phyloP scores from a whole-genome alignment of 1,140 invertebrate genomes.

The Ganaspis sp. region DNA sequence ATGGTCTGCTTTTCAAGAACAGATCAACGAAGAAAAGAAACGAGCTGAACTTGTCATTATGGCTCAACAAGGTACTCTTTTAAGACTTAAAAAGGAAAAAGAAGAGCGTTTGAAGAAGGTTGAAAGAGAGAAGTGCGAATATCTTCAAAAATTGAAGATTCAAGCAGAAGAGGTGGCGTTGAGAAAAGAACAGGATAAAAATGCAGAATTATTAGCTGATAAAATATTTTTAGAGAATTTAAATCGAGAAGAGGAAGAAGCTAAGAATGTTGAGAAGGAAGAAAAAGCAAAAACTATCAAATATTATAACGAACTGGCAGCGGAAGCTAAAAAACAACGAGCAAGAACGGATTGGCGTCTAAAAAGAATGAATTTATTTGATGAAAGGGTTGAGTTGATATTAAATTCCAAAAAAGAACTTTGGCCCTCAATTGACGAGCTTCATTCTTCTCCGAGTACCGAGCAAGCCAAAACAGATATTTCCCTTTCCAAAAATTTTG shows the following conservation, averaged over 20 bases:
- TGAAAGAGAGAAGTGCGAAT: slow-evolving; percentile 68
- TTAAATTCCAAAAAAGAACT: slow-evolving; percentile 34
- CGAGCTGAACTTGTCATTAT: slow-evolving; percentile 61
- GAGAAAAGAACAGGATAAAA: slow-evolving; percentile 71
- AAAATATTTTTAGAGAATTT: slow-evolving; percentile 71
- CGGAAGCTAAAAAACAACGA: slow-evolving; percentile 77
- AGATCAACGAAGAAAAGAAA: slow-evolving; percentile 60
- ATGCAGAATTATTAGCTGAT: slow-evolving; percentile 74
- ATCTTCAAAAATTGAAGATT: slow-evolving; percentile 70
- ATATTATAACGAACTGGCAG: slow-evolving; percentile 78
- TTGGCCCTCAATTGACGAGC: not conserved
- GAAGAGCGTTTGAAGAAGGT: slow-evolving; percentile 65
- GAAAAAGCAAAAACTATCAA: slow-evolving; percentile 74
- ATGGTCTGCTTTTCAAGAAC: slow-evolving; percentile 61
- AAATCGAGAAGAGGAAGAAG: slow-evolving; percentile 60
- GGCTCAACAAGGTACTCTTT: slow-evolving; percentile 62
- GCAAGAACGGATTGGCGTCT: slow-evolving; percentile 78
- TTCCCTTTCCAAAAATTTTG: too few relatives aligned
- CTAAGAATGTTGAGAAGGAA: slow-evolving; percentile 55
- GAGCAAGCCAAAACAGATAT: not conserved
- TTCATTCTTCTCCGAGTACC: not conserved
- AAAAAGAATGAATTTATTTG: slow-evolving; percentile 78
- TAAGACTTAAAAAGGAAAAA: slow-evolving; percentile 63
- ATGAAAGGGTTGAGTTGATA: slow-evolving; percentile 71
- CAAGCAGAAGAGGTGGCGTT: slow-evolving; percentile 73